A percentile compares a stretch with the other conserved stretches of the same genome.
Evolutionary conservation across 2,113 vertebrate species (phyloP).

Genomic region (Pachycephala philippinensis): DNA sequence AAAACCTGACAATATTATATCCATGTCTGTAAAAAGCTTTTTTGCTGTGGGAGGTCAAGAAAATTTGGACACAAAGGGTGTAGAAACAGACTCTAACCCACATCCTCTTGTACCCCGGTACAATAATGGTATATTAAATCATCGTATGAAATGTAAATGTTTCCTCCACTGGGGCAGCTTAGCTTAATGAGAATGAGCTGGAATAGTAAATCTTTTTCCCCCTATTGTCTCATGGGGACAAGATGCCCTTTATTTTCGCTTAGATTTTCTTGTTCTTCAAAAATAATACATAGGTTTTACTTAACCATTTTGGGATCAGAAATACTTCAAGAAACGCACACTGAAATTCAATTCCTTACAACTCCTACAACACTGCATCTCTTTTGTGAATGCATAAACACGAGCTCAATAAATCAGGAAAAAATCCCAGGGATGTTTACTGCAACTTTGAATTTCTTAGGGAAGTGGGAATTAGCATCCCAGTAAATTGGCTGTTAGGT

Average conservation of each 20-base stretch:
- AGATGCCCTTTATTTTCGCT: not conserved
- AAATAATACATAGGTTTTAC: not conserved
- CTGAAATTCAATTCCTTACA: not conserved
- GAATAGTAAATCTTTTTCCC: not conserved
- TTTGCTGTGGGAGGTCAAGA: not conserved
- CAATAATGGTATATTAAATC: not conserved
- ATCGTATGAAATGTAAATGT: not conserved
- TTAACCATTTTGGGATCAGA: not conserved
- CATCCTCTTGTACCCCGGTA: not conserved
- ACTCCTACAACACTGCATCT: not conserved
- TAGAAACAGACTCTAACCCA: not conserved
- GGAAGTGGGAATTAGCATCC: not conserved
- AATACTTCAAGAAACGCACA: not conserved
- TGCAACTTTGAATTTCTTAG: not conserved
- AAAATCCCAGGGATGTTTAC: not conserved
- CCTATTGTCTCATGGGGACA: not conserved
- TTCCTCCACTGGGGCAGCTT: not conserved
- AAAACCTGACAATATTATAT: not conserved
- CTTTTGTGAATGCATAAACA: not conserved
- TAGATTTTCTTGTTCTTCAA: not conserved
- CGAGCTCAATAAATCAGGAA: not conserved
- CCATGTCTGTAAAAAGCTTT: not conserved
- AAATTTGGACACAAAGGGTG: not conserved
- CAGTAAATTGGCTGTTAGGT: not conserved
- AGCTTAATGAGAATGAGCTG: not conserved